Evolutionary conservation across 2,113 vertebrate species (phyloP).

Genomic region (Bombycilla garrulus): DNA sequence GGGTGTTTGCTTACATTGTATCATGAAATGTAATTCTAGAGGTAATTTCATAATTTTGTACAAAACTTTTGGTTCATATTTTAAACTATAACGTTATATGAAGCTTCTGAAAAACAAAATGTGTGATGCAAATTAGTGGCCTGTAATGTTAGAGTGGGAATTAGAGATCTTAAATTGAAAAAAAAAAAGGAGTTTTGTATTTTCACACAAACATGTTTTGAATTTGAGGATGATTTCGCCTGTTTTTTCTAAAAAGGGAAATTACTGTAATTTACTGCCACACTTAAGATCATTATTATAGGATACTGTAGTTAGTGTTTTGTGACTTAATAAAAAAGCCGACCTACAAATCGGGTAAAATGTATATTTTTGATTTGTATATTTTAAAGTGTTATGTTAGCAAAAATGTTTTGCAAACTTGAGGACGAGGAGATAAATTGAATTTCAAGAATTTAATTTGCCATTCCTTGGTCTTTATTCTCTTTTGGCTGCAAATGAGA

Average conservation of each 20-base stretch:
- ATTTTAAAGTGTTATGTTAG: background rate
- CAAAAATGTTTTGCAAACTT: slow-evolving; percentile 19
- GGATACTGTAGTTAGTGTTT: background rate
- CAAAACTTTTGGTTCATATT: background rate
- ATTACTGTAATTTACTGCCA: slow-evolving; percentile 13
- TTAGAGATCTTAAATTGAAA: background rate
- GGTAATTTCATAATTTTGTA: background rate
- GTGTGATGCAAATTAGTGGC: background rate
- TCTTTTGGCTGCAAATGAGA: slow-evolving; percentile 1
- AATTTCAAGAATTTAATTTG: slow-evolving; percentile 7
- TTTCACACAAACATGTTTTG: background rate
- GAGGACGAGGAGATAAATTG: background rate
- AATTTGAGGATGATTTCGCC: slow-evolving; percentile 3
- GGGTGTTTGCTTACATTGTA: background rate
- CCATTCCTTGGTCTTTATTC: background rate
- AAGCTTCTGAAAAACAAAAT: background rate
- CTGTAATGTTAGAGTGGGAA: background rate
- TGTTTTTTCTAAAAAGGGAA: background rate
- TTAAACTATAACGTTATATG: background rate
- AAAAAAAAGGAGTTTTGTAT: background rate
- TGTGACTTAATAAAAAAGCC: slow-evolving; percentile 21
- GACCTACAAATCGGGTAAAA: background rate
- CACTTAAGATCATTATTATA: background rate
- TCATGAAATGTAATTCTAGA: background rate
- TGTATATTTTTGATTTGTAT: background rate